Percentiles rank a stretch among this genome's conserved stretches.
Evolutionary conservation across 1,140 invertebrate genomes (phyloP).

Genomic region (Sycophila sp.): DNA sequence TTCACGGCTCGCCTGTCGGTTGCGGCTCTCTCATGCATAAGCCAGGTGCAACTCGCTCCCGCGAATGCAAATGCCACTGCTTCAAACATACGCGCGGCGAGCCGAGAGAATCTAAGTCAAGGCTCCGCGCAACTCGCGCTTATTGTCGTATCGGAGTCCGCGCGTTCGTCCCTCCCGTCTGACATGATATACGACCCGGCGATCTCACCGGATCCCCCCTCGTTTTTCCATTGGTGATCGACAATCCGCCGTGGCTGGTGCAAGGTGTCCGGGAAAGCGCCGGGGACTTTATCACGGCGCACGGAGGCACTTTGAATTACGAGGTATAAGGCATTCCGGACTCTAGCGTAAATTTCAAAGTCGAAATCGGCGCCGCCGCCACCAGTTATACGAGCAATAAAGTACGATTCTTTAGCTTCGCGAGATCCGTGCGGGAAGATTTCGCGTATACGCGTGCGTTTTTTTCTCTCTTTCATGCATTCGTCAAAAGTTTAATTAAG

Average conservation of each 20-base stretch:
- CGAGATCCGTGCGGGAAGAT: background rate
- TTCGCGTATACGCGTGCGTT: too few relatives aligned
- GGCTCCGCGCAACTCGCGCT: conserved; percentile 33
- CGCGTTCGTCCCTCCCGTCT: background rate
- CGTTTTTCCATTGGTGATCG: too few relatives aligned
- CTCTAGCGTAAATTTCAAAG: too few relatives aligned
- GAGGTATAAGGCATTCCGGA: background rate
- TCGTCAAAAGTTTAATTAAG: too few relatives aligned
- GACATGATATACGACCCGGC: background rate
- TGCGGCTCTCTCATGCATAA: background rate
- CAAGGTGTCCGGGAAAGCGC: background rate
- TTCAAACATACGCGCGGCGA: conserved; percentile 42
- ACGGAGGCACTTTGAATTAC: background rate
- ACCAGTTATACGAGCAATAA: background rate
- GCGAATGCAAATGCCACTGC: conserved; percentile 14
- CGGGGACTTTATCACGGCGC: background rate
- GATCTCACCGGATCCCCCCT: too few relatives aligned
- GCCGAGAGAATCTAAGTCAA: conserved; percentile 51
- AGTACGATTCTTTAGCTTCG: background rate
- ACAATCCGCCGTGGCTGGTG: background rate
- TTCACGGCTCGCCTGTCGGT: background rate
- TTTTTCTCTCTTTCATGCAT: too few relatives aligned
- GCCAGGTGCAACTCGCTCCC: background rate
- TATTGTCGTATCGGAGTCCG: background rate
- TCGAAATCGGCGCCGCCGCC: too few relatives aligned